Base-by-base conservation (phyloP, 2,888 invertebrate species). In the Synergus umbraculus region DNA sequence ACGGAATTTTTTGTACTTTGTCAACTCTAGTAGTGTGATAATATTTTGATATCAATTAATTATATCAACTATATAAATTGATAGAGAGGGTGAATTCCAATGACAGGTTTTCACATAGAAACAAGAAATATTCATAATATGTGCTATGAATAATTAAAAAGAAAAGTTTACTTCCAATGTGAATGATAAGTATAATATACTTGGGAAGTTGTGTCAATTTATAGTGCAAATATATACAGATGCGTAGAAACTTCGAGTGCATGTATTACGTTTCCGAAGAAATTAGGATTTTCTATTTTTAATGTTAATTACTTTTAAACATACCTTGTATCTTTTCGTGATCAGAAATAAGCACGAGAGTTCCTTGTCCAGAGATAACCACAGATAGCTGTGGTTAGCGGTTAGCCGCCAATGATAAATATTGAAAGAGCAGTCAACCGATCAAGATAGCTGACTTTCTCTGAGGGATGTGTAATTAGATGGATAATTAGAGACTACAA, bases 81-180 rank as follows among this genome's bases (percentile, higher is more conserved):
- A 3, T 29, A 0, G 29, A 29, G 29, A 29, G 29, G 29, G 29
- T 29, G 29, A 29, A 29, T 29, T 3, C 29, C 29, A 29, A 29
- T 29, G 29, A 29, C 2, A 64, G 64, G 64, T 0, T 29, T 4
- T 37, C 41, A n/a, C 29, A 29, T 65, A 41, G 4, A 37, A 37
- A 41, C n/a, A 5, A 65, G 15, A 13, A 5, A 41, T 65, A 65
- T 65, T 65, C 22, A 13, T 13, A 5, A 2, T 2, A n/a, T 12
- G 65, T 65, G 41, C 41, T 37, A 65, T 65, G 65, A 65, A 65
- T 65, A 65, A 43, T 65, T 65, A 65, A 65, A 41, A n/a, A 65
- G 65, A 41, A 37, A 13, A 43, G 15, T 65, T 41, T 37, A 65
- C 43, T 65, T 13, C 41, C 13, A 41, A 65, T 65, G 37, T 65